Evolutionary conservation across 2,888 invertebrate genomes (phyloP), one percentile per base, ranked within the genome.

Genomic region (Leptinotarsa rubiginosa): DNA sequence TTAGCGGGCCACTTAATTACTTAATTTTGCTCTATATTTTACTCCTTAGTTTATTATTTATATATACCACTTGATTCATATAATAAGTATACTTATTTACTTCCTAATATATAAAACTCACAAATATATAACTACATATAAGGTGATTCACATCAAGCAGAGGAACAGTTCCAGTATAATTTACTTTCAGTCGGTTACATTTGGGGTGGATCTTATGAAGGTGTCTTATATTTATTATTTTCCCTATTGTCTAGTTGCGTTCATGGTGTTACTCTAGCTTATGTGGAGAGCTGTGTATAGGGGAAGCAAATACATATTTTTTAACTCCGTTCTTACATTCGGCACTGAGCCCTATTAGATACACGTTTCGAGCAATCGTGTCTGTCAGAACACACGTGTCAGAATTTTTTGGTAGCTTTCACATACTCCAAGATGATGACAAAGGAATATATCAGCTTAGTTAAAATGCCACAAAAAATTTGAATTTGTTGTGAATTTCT

Each of bases 321-420:
- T 81, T 80, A 84, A 85, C 86, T 86, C 86, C 86, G 86, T 87
- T 86, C 85, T 87, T 87, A 84, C 81, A 85, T 84, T 86, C 86
- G 87, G 87, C 85, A 85, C 83, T 85, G 86, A 86, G 87, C 86
- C 86, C 84, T 83, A 81, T 81, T 83, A 84, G 84, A 85, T 86
- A 87, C 86, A 87, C 86, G 87, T 87, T 87, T 87, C 85, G 87
- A 88, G 87, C 88, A 85, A 87, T 87, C 87, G 87, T 87, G 87
- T 87, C 86, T 87, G 86, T 88, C 86, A 85, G 84, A 85, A 85
- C 83, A 84, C 77, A 77, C 79, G 79, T 80, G 76, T 77, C 76
- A 76, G 79, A 79, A 68, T 77, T 71, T 31, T 74, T 64, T 56
- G 69, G 73, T 78, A 77, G 79, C 81, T 75, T 77, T 78, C 80